Conservation (phyloP, 2,113 vertebrate species). For the Toxostoma redivivum region DNA sequence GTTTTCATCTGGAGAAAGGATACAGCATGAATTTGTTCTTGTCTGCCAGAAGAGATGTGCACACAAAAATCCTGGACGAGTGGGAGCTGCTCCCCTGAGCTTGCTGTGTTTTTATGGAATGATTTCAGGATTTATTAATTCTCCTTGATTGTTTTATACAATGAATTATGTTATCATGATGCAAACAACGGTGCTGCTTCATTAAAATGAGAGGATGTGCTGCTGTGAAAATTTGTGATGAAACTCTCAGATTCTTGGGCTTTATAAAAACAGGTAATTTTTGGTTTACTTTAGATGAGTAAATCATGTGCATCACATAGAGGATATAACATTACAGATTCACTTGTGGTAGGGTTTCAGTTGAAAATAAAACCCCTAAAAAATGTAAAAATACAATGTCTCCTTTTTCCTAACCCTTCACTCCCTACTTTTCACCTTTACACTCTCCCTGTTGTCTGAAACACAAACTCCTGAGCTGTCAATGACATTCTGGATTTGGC, state of each 20-base stretch:
- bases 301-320: fast-evolving
- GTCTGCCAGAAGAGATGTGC: neutral
- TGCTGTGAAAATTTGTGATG: neutral
- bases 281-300: neutral
- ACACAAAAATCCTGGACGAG: neutral
- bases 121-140: neutral
- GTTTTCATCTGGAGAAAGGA: neutral
- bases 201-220: neutral
- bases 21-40: neutral
- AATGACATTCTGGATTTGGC: neutral
- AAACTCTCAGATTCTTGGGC: neutral
- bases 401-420: neutral
- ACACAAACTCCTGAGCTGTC: neutral
- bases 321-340: neutral
- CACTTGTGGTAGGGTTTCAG: neutral
- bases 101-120: neutral
- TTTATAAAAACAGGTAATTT: neutral
- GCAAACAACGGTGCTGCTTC: neutral
- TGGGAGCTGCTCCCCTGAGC: neutral
- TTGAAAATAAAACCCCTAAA: neutral
- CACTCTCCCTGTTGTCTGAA: neutral
- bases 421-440: neutral
- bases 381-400: neutral
- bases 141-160: neutral
- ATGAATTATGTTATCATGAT: fast-evolving